phyloP scores from a whole-genome alignment of 64 coral and sea anemone species.

The Montipora efflorescens region DNA sequence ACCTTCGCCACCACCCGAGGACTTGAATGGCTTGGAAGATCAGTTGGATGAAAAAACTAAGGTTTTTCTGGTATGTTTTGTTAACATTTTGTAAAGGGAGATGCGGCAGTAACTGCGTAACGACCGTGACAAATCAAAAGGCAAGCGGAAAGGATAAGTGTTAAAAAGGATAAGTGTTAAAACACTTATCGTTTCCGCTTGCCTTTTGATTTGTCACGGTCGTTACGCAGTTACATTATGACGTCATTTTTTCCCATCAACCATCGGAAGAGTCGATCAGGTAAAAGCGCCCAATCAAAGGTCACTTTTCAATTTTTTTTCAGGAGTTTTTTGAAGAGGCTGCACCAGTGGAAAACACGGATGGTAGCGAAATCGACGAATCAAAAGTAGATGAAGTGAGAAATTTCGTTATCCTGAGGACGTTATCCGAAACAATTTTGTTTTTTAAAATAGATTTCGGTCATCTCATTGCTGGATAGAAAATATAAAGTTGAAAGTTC shows the following conservation, averaged over 20 bases:
- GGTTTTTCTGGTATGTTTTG: not conserved
- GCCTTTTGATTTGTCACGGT: too few relatives aligned
- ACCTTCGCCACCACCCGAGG: not conserved
- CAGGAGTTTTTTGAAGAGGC: not conserved
- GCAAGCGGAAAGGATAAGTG: too few relatives aligned
- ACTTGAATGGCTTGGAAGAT: not conserved
- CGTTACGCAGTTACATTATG: not conserved
- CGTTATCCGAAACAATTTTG: not conserved
- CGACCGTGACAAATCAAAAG: too few relatives aligned
- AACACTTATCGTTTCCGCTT: too few relatives aligned
- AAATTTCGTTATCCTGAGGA: not conserved
- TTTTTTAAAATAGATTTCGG: not conserved
- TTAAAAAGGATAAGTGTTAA: too few relatives aligned
- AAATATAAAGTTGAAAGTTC: too few relatives aligned
- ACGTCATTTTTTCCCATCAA: too few relatives aligned
- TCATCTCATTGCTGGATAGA: too few relatives aligned
- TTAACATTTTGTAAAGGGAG: too few relatives aligned
- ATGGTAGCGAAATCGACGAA: not conserved
- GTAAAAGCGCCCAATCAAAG: too few relatives aligned
- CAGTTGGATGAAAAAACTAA: not conserved
- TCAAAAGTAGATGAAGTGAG: slow-evolving; percentile 13
- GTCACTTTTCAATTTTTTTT: not conserved
- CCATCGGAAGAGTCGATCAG: too few relatives aligned
- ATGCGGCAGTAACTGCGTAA: not conserved
- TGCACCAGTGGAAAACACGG: not conserved